These are phyloP conservation scores for Pachycephus smyrnensis DNA, from an alignment of 2,888 invertebrate genomes.

Conservation along the genomic window DNA sequence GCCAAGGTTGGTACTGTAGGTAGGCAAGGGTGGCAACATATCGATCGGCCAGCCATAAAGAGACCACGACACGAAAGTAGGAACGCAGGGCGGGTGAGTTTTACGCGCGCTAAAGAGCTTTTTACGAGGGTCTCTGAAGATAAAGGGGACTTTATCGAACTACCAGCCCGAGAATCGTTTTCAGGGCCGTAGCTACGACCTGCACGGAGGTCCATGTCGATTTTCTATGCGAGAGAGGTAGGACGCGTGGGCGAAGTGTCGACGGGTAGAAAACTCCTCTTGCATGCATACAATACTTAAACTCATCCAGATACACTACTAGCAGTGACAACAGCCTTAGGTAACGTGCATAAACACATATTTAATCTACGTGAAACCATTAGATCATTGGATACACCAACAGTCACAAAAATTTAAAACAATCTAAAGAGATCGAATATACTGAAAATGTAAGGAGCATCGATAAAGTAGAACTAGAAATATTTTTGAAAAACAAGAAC, in stretches of 20 bases:
- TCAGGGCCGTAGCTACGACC: conserved; percentile 34
- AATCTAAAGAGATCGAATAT: not conserved
- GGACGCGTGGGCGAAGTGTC: not conserved
- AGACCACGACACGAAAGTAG: conserved; percentile 13
- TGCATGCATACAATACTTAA: not conserved
- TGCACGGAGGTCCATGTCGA: conserved; percentile 43
- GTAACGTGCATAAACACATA: not conserved
- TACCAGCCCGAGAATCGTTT: conserved; percentile 30
- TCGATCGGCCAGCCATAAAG: conserved; percentile 32
- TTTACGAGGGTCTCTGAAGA: conserved; percentile 40
- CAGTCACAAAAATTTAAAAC: not conserved
- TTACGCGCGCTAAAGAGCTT: conserved; percentile 31
- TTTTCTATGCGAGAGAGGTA: conserved; percentile 2
- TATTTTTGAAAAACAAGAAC: not conserved
- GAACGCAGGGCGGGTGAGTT: conserved; percentile 23
- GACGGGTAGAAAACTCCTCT: not conserved
- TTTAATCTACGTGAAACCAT: not conserved
- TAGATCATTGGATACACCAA: not conserved
- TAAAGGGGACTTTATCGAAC: conserved; percentile 34
- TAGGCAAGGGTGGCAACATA: conserved; percentile 12
- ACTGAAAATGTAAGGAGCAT: not conserved
- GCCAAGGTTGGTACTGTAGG: not conserved
- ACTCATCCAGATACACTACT: not conserved
- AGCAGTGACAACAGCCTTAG: not conserved
- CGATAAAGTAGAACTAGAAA: not conserved